Conservation (phyloP, 2,888 invertebrate species). For the Polylopha cassiicola region DNA sequence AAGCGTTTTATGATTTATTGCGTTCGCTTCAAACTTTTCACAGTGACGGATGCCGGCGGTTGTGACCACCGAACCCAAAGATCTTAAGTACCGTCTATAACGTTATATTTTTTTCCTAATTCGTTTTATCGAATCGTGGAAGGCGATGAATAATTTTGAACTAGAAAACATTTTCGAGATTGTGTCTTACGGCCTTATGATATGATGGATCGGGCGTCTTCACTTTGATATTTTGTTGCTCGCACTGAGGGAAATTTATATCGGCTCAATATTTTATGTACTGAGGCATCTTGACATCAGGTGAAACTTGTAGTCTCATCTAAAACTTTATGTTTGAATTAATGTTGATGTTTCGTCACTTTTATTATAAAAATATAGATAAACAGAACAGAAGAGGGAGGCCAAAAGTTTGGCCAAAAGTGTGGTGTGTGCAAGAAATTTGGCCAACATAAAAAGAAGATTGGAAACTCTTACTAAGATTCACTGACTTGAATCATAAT, state of each 20-base stretch:
- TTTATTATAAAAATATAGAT: no score
- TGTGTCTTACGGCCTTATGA: conserved; percentile 13
- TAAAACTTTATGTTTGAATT: conserved; percentile 14
- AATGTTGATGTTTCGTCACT: no score
- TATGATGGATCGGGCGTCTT: conserved; percentile 26
- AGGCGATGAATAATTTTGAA: conserved; percentile 4
- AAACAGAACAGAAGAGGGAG: no score
- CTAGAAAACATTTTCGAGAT: not conserved
- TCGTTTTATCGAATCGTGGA: conserved; percentile 7
- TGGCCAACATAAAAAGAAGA: no score
- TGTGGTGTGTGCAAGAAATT: no score
- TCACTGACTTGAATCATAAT: no score
- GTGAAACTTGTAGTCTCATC: conserved; percentile 15
- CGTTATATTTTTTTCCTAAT: conserved; percentile 3
- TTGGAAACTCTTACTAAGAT: no score
- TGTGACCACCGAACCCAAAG: conserved; percentile 1
- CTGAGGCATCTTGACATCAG: conserved; percentile 15
- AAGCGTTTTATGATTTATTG: conserved; percentile 33
- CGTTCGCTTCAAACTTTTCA: conserved; percentile 29
- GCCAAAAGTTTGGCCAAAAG: no score
- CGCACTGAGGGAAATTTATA: conserved; percentile 27
- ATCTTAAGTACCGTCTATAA: conserved; percentile 11
- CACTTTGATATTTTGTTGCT: conserved; percentile 30
- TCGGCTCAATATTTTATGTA: conserved; percentile 27
- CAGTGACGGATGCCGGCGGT: conserved; percentile 27